These are phyloP conservation scores for Tricholauxania praeusta DNA, from an alignment of 2,888 invertebrate species.

Conservation along the genomic window DNA sequence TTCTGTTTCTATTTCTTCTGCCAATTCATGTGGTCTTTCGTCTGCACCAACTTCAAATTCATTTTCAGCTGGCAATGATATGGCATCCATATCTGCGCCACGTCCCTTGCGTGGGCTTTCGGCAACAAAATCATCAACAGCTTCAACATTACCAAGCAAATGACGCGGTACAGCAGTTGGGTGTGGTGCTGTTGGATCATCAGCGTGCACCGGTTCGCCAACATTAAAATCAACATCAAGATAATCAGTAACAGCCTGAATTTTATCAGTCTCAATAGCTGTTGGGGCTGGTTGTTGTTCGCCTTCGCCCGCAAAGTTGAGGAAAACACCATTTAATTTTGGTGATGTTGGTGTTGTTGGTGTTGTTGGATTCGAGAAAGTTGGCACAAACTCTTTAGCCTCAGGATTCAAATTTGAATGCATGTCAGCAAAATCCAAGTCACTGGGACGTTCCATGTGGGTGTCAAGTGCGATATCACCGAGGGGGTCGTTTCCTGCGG, in stretches of 20 bases:
- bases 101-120: slow-evolving; percentile 80
- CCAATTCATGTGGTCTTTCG: slow-evolving; percentile 64
- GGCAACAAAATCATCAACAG: slow-evolving; percentile 70
- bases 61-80: slow-evolving; percentile 60
- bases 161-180: slow-evolving; percentile 37
- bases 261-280: slow-evolving; percentile 13
- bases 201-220: slow-evolving; percentile 40
- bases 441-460: slow-evolving; percentile 26
- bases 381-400: slow-evolving; percentile 82
- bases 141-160: slow-evolving; percentile 24
- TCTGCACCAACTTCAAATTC: slow-evolving; percentile 65
- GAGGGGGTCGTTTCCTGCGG: slow-evolving; percentile 13
- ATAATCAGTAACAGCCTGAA: neutral
- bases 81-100: slow-evolving; percentile 61
- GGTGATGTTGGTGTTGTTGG: slow-evolving; percentile 67
- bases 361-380: slow-evolving; percentile 71
- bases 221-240: neutral
- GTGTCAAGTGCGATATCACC: slow-evolving; percentile 3
- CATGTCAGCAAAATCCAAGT: slow-evolving; percentile 68
- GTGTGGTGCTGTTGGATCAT: slow-evolving; percentile 31
- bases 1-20: slow-evolving; percentile 49
- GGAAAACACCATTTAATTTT: slow-evolving; percentile 32
- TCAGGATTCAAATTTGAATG: slow-evolving; percentile 86
- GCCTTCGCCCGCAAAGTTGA: slow-evolving; percentile 39
- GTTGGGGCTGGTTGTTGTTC: slow-evolving; percentile 32